Conservation (phyloP, 2,113 vertebrate species). For the Bubalus kerabau region DNA sequence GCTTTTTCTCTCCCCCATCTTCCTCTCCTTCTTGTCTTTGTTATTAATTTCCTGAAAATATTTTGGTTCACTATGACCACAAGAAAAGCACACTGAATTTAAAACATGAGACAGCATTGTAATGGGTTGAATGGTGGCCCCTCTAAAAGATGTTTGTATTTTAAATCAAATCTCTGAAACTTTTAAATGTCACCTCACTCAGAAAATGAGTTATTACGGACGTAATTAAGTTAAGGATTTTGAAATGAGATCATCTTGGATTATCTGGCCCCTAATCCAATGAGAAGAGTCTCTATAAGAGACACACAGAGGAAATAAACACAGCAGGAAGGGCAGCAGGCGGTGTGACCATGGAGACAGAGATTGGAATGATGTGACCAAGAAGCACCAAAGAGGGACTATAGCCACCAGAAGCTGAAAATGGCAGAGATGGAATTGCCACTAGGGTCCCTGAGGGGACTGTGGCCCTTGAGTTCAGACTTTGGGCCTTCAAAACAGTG, state of each 20-base stretch:
- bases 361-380: fast-evolving
- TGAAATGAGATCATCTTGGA: background rate
- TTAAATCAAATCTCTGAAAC: background rate
- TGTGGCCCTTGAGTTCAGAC: background rate
- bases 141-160: background rate
- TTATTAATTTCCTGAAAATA: background rate
- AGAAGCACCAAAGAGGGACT: background rate
- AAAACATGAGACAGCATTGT: background rate
- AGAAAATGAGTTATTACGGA: background rate
- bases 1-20: background rate
- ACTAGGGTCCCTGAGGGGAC: background rate
- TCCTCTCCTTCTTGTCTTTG: background rate
- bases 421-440: background rate
- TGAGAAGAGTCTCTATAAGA: background rate
- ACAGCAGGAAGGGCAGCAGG: background rate
- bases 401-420: background rate
- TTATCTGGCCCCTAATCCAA: background rate
- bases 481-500: background rate
- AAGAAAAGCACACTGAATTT: background rate
- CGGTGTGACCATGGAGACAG: background rate
- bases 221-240: background rate
- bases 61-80: background rate
- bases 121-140: background rate
- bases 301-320: background rate
- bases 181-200: background rate